Base-by-base conservation (phyloP, 2,113 vertebrate genomes). In the Pongo abelii region DNA sequence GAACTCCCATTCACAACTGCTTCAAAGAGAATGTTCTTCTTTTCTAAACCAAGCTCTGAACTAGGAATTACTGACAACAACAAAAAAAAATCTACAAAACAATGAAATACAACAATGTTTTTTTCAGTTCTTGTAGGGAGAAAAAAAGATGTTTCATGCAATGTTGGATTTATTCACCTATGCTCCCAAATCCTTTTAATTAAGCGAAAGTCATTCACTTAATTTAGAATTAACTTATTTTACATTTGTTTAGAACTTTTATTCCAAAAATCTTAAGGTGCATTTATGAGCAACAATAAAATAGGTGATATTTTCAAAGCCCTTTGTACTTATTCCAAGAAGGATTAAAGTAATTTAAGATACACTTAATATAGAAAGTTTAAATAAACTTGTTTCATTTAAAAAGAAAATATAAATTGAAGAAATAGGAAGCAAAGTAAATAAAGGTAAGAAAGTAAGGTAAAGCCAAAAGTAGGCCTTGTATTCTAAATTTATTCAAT, bases 211-310 rank as follows among this genome's bases (percentile, higher is more conserved):
- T 61, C 46, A 46, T 84, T 97, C 55, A 80, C 40, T 86, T 70
- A 32, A 48, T 67, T 91, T 88, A 88, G 69, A 57, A 91, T 72
- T 89, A 18, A 40, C 14, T 64, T 79, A 84, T 40, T 90, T 90
- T 91, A 74, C 32, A 92, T 61, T 90, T 90, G 67, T 17, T 90
- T 35, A 89, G 75, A 84, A 93, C 13, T 87, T 93, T 64, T 85
- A 64, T 96, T 79, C 16, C 18, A 70, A 88, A 94, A 80, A 87
- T 74, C 23, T 70, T 40, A 72, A 67, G 2, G 50, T 87, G 84
- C 78, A 96, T 92, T 92, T 89, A 74, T 96, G 61, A 67, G 12
- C n/a, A 40, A 59, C 13, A 84, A 88, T 79, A 89, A 81, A 83
- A 93, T 2, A 91, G 55, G 14, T 1, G 32, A 8, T 89, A 91